phyloP scores from a whole-genome alignment of 2,797 vertebrate species.

The Hydrolagus colliei region DNA sequence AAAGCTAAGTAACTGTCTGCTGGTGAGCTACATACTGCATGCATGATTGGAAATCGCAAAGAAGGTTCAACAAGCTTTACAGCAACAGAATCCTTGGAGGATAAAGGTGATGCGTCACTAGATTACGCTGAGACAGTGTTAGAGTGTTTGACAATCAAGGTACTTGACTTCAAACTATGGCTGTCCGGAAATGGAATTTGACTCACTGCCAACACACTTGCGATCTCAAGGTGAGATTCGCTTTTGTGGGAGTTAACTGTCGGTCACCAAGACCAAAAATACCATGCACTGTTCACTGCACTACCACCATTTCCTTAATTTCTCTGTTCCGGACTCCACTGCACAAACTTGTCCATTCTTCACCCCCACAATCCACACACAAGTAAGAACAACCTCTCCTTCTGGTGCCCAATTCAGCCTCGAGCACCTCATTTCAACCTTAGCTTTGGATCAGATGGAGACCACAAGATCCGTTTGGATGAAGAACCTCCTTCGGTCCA shows the following conservation, averaged over 20 bases:
- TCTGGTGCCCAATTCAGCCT: too few species aligned
- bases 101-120: not conserved
- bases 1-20: not conserved
- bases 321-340: not conserved
- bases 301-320: not conserved
- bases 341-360: not conserved
- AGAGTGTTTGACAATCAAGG: too few species aligned
- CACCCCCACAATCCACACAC: too few species aligned
- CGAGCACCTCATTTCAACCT: too few species aligned
- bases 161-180: not conserved
- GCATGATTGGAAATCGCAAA: not conserved
- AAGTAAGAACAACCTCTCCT: too few species aligned
- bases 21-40: too few species aligned
- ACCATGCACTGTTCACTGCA: not conserved
- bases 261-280: not conserved
- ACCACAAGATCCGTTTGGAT: not conserved
- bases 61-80: not conserved
- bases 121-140: not conserved
- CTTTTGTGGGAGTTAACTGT: constrained; percentile 21
- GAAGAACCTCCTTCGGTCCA: not conserved
- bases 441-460: not conserved
- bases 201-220: not conserved
- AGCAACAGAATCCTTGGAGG: not conserved
- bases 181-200: constrained; percentile 7
- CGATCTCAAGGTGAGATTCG: not conserved